Base-by-base conservation (phyloP, 2,797 vertebrate species). In the Pempheris klunzingeri region DNA sequence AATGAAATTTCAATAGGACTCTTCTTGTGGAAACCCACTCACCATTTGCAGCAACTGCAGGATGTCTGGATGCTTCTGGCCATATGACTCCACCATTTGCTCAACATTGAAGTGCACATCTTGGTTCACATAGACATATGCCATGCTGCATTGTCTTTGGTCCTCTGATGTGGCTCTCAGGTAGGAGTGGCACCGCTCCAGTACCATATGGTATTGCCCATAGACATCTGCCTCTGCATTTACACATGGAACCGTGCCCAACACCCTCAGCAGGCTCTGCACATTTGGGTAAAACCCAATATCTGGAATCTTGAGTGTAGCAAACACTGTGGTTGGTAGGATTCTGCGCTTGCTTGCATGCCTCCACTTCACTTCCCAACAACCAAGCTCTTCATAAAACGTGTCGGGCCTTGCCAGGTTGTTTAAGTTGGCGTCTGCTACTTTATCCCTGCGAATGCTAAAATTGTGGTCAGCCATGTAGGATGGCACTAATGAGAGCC, bases 391-490 rank as follows among this genome's bases (percentile, higher is more conserved):
- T 12, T 98, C 98, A 7, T 97, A 97, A 69, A 99, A 97, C 0
- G 97, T 98, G 80, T 99, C 98, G 0, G 98, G 98, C 52, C 97
- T 96, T 0, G 97, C 97, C 0, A 99, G 94, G 90, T 99, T 98
- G 70, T 97, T 97, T 80, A 97, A 92, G 87, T 98, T 99, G 62
- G 98, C 96, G 30, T 99, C 97, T 4, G 98, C 96, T 0, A 99
- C 97, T 88, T 98, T 97, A 76, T 99, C 98, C 87, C 98, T 96
- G 0, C 96, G 97, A 0, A 98, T 99, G 83, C 96, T 99, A 89
- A 99, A 99, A 80, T 98, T 99, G 68, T 98, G 96, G 86, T 99
- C 98, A 0, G 97, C 98, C 98, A 99, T 99, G 83, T 98, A 98
- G 2, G 97, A 98, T 1, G 98, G 98, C 46, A 99, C 97, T 26